Conservation (phyloP, 2,888 invertebrate species). For the Pediacus dermestoides region DNA sequence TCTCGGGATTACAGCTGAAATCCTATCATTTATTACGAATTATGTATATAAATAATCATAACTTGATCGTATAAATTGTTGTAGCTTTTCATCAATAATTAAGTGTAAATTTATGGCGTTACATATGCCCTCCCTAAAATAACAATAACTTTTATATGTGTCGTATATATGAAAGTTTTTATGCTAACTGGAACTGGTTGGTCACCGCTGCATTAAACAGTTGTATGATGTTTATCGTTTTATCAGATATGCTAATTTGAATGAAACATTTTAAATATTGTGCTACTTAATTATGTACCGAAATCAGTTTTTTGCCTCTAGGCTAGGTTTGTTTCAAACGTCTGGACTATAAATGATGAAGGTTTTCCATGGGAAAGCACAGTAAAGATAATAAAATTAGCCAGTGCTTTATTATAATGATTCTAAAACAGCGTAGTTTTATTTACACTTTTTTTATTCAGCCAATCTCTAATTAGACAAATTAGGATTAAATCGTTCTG, state of each 20-base stretch:
- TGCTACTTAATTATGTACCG: constrained; percentile 34
- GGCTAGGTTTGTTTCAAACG: no score
- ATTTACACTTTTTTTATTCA: no score
- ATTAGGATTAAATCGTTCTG: no score
- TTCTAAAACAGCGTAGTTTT: no score
- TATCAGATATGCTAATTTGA: constrained; percentile 39
- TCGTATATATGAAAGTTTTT: constrained; percentile 2
- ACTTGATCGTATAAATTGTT: constrained; percentile 42
- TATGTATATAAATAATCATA: constrained; percentile 43
- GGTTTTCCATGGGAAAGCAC: no score
- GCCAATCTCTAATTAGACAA: no score
- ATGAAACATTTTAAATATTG: constrained; percentile 33
- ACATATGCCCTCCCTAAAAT: constrained; percentile 35
- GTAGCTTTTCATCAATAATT: constrained; percentile 49
- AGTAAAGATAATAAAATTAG: no score
- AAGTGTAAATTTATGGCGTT: constrained; percentile 44
- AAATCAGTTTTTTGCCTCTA: constrained; percentile 5
- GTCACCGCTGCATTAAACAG: no score
- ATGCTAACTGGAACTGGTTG: constrained; percentile 28
- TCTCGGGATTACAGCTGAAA: constrained; percentile 45
- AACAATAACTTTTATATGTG: constrained; percentile 35
- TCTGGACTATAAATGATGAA: no score
- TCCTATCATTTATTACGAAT: constrained; percentile 47
- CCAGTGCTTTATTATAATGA: no score
- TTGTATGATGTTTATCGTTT: constrained; percentile 33